These are phyloP conservation scores for Xestoiulus laeticollis DNA, from an alignment of 2,888 invertebrate genomes.

Conservation along the genomic window DNA sequence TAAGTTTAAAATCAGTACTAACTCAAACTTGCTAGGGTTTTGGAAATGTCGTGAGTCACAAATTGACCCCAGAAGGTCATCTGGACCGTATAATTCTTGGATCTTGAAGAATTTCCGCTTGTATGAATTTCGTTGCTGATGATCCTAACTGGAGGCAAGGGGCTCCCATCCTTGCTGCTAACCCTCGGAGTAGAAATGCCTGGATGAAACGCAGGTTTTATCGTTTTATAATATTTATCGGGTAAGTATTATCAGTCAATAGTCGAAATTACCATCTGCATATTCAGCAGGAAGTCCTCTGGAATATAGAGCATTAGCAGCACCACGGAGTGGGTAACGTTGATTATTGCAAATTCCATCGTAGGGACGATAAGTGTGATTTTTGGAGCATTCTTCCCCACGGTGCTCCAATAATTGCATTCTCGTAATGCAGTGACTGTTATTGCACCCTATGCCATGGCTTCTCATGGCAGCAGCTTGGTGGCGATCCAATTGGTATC, in stretches of 20 bases:
- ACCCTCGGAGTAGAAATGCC: not conserved
- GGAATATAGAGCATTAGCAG: not conserved
- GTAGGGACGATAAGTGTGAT: not conserved
- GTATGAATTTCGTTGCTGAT: not conserved
- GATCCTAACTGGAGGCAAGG: not conserved
- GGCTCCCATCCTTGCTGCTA: not conserved
- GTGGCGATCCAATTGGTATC: not conserved
- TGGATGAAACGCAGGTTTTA: not conserved
- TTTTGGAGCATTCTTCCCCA: not conserved
- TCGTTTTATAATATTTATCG: no score
- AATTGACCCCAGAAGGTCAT: conserved; percentile 48
- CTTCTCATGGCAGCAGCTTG: not conserved
- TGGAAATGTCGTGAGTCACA: conserved; percentile 47
- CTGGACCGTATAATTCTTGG: not conserved
- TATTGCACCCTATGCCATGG: not conserved
- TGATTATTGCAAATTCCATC: not conserved
- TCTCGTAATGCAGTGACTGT: not conserved
- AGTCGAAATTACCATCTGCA: not conserved
- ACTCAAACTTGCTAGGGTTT: not conserved
- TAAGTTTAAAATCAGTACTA: not conserved
- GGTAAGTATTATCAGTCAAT: not conserved
- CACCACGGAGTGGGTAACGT: not conserved
- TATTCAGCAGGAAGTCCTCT: not conserved
- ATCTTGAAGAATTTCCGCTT: not conserved
- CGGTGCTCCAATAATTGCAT: not conserved